Conservation (phyloP, 2,888 invertebrate genomes). For the Eupithecia vulgata region DNA sequence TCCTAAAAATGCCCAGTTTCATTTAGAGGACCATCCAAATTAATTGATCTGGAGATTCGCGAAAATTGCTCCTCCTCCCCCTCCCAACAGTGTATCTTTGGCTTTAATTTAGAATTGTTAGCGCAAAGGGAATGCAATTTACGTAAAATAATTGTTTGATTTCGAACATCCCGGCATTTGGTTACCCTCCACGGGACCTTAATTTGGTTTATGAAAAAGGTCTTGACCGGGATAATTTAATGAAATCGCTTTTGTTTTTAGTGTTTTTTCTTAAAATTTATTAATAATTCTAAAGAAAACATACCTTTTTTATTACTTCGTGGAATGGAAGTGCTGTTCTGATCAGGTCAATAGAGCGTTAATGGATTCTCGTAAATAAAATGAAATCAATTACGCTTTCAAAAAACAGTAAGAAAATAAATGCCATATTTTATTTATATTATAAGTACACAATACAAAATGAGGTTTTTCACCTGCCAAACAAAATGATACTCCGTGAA, state of each 20-base stretch:
- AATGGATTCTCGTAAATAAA: not conserved
- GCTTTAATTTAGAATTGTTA: conserved; percentile 83
- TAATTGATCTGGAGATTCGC: conserved; percentile 81
- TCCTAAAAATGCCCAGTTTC: conserved; percentile 66
- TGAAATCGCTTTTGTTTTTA: conserved; percentile 37
- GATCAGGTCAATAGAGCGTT: not conserved
- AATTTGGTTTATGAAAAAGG: conserved; percentile 67
- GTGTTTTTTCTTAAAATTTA: conserved; percentile 2
- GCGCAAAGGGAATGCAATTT: conserved; percentile 82
- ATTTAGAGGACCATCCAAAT: conserved; percentile 75
- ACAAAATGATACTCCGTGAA: too few species aligned
- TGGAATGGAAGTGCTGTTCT: not conserved
- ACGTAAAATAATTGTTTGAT: conserved; percentile 82
- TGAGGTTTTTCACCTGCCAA: too few species aligned
- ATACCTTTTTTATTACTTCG: not conserved
- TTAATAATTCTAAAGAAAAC: not conserved
- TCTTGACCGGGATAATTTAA: conserved; percentile 40
- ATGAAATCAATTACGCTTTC: not conserved
- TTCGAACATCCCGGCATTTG: conserved; percentile 65
- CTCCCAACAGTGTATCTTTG: conserved; percentile 70
- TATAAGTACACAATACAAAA: too few species aligned
- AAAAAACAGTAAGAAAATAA: not conserved
- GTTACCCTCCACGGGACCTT: conserved; percentile 55
- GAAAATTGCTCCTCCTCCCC: conserved; percentile 63
- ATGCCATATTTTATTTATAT: too few species aligned